Evolutionary conservation across 2,113 vertebrate genomes (phyloP).

Genomic region (Australoheros scitulus): DNA sequence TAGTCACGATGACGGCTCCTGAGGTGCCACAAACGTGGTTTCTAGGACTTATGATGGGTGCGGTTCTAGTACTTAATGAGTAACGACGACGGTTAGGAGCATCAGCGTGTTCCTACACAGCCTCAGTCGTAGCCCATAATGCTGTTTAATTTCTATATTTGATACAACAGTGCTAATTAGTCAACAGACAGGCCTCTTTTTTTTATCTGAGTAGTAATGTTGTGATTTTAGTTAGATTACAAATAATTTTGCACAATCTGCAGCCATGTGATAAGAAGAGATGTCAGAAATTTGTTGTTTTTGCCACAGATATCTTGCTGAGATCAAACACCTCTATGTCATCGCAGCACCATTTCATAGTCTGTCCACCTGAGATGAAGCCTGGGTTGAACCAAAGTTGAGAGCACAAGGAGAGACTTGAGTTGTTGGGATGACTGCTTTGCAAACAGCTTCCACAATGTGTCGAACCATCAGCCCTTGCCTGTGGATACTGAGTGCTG

Average conservation of each 20-base stretch:
- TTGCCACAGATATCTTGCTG: constrained; percentile 41
- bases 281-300: constrained; percentile 45
- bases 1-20: neutral
- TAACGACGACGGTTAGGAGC: neutral
- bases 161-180: constrained; percentile 2
- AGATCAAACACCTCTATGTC: constrained; percentile 65
- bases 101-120: neutral
- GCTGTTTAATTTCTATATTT: neutral
- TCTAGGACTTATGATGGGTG: neutral
- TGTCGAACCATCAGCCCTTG: constrained; percentile 7
- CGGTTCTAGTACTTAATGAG: neutral
- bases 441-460: constrained; percentile 23
- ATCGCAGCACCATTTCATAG: constrained; percentile 36
- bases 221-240: neutral
- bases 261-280: constrained; percentile 1
- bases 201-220: neutral
- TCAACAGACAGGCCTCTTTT: constrained; percentile 20
- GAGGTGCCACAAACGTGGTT: neutral
- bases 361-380: constrained; percentile 26
- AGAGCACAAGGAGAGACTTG: neutral
- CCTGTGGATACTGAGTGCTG: neutral
- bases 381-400: neutral
- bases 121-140: neutral
- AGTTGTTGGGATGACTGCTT: constrained; percentile 28
- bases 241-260: constrained; percentile 16